Percentiles rank a stretch among this genome's conserved stretches.
These are phyloP conservation scores for Cerceris ruficornis DNA, from an alignment of 2,888 invertebrate species.

Conservation along the genomic window DNA sequence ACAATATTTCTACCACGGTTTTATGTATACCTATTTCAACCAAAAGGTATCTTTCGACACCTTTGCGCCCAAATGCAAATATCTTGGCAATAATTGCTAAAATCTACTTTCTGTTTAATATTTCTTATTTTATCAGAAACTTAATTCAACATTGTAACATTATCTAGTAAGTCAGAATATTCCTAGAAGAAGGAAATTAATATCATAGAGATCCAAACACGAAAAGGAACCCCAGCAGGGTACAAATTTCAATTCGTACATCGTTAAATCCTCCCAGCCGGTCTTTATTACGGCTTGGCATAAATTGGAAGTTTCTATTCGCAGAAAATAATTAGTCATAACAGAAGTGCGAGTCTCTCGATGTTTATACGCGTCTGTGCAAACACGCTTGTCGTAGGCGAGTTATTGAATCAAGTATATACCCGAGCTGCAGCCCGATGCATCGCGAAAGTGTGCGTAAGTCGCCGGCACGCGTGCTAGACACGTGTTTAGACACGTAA, in stretches of 20 bases:
- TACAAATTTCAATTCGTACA: not conserved
- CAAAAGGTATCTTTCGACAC: too few relatives aligned
- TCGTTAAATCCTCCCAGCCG: not conserved
- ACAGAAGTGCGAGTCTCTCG: slow-evolving; percentile 30
- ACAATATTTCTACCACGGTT: too few relatives aligned
- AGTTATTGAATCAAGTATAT: slow-evolving; percentile 34
- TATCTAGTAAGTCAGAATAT: too few relatives aligned
- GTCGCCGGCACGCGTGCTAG: slow-evolving; percentile 41
- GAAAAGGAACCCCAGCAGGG: too few relatives aligned
- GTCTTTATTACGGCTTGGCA: not conserved
- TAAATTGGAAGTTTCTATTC: slow-evolving; percentile 2
- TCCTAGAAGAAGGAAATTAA: too few relatives aligned
- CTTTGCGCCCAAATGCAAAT: too few relatives aligned
- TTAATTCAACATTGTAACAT: too few relatives aligned
- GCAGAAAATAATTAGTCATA: slow-evolving; percentile 35
- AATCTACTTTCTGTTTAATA: too few relatives aligned
- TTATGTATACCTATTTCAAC: too few relatives aligned
- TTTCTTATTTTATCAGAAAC: too few relatives aligned
- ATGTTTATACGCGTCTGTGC: slow-evolving; percentile 21
- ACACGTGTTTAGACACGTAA: slow-evolving; percentile 37
- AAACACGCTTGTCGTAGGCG: slow-evolving; percentile 14
- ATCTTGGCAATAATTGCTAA: too few relatives aligned
- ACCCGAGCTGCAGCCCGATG: slow-evolving; percentile 2
- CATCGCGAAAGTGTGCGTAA: slow-evolving; percentile 38
- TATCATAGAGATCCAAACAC: too few relatives aligned